Evolutionary conservation across 2,797 vertebrate genomes (phyloP), one percentile per base, ranked within the genome.

Genomic region (Anableps anableps): DNA sequence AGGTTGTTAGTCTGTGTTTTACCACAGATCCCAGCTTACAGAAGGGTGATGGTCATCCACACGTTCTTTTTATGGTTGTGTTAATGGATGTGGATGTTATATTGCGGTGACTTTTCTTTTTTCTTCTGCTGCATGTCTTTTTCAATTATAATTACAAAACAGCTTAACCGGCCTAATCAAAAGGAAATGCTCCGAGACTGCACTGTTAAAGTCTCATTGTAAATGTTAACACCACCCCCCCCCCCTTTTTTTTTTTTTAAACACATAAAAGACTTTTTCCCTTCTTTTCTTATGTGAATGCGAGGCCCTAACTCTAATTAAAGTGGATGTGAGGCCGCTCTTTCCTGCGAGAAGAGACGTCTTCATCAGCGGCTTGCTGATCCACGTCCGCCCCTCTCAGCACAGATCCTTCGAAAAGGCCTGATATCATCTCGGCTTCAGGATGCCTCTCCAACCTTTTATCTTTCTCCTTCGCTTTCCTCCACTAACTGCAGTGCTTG

Each of bases 361-460:
- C 91, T 94, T 89, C 87, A 86, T 91, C 87, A 84, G 88, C 78
- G 45, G 86, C 86, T 86, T 72, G 82, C 92, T 81, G 86, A 91
- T 92, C 88, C 89, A 86, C 72, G 72, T 88, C 90, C 82, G 60
- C 86, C 88, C 85, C 87, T 86, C 88, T 89, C 84, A 72, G 78
- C 85, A 74, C 76, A 82, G 86, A 91, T 93, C 87, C 88, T 45
- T 88, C 88, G 75, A 81, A 89, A 87, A 82, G 77, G 83, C 85
- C 87, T 41, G 87, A 92, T 93, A 91, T 41, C 85, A 92, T 94
- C 91, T 88, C 76, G 36, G 83, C 90, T 93, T 91, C 74, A 81
- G 80, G 83, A 91, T 38, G 79, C 80, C 83, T 91, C 91, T 87
- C 82, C 87, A 89, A 85, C 89, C 89, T 91, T 91, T 91, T 89